Base-by-base conservation (phyloP, 2,797 vertebrate genomes). In the Botia kubotai region DNA sequence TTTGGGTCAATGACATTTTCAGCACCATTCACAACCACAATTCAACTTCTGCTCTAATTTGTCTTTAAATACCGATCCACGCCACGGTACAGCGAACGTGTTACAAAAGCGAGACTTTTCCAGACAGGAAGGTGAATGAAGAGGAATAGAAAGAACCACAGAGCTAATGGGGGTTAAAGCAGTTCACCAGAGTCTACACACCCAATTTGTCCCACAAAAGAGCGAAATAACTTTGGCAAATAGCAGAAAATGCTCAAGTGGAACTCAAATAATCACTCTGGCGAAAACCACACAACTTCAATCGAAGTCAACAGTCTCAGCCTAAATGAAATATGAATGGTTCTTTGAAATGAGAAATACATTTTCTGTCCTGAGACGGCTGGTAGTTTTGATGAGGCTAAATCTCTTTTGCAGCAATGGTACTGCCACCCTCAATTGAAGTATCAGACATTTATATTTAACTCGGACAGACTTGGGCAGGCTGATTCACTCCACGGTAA, bases 1-100 rank as follows among this genome's bases (percentile, higher is more conserved):
- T 92, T 88, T 87, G 87, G 84, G 92, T 93, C 91, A 91, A 50
- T 88, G 88, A 75, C 86, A 62, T 91, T 89, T 86, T 69, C 67
- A 65, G 52, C 43, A 73, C 60, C 85, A 88, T 88, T 85, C 55
- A 80, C 75, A 65, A 3, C 53, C 85, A 89, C 88, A 88, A 91
- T 82, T 73, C 19, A 81, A 43, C 85, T 88, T 86, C 86, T 87
- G 90, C 90, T 89, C 91, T 86, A 90, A 63, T 78, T 89, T 90
- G 82, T 90, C 89, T 87, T 88, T 88, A 91, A 74, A 67, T 68
- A 80, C 36, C 5, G 52, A 68, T 67, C 13, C 60, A 69, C 53
- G 21, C 6, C 36, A 43, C 14, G 58, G 46, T 53, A 79, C 68
- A 55, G 60, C 58, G 46, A 33, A 66, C 8, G 62, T 23, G 65